Evolutionary conservation across 2,888 invertebrate species (phyloP), one percentile per base, ranked within the genome.

Genomic region (Lacanobia oleracea): DNA sequence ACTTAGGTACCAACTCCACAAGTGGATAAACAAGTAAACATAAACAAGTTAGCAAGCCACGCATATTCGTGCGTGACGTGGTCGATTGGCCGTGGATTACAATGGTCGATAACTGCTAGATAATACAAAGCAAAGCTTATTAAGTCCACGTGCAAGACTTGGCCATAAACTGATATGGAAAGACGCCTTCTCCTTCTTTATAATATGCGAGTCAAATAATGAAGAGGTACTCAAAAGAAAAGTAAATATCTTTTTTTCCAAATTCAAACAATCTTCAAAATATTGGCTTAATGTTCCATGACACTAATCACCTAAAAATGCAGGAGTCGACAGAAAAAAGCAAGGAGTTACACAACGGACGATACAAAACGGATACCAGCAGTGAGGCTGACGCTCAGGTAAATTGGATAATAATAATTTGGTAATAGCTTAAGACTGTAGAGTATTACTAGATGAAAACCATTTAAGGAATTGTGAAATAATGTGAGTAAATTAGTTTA

Each of bases 341-440:
- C 60, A 93, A 91, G 85, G 92, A 93, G 67, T 48, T 85, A 14
- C 88, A 81, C 72, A 87, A 81, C 48, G 89, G 87, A 12, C 87
- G 90, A 33, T 69, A 84, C 88, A 63, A 80, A 88, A 16, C 89
- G 16, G 93, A 94, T 68, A 75, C 84, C 37, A 85, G 81, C 68
- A 77, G 87, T 21, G 95, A 94, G 27, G 82, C 86, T 6, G 94
- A 94, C 40, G 78, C 83, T 43, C 93, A 94, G 91, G 94, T 94
- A 88, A 82, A 18, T n/a, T 16, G n/a, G n/a, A n/a, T n/a, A n/a
- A n/a, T n/a, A n/a, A n/a, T n/a, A n/a, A n/a, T 40, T 16, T 18
- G 48, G n/a, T n/a, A n/a, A n/a, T n/a, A n/a, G 14, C 18, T 27
- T 71, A 1, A 37, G 1, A 37, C 14, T 16, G 7, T 59, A 51